Conservation (phyloP, 2,888 invertebrate species). For the Copidosoma aretas region DNA sequence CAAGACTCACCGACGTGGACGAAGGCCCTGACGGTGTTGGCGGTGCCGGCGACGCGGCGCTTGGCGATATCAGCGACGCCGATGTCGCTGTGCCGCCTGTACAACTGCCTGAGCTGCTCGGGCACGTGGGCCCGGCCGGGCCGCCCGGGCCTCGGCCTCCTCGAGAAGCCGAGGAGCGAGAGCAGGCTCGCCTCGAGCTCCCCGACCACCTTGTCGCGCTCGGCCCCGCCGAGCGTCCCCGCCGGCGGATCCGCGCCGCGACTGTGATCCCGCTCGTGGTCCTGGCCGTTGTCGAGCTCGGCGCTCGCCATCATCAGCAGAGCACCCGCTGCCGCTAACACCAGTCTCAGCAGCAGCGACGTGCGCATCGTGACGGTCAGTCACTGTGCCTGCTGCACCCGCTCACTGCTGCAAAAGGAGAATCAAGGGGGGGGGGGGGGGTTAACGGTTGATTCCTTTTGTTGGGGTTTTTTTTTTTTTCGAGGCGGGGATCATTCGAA, state of each 20-base stretch:
- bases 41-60: slow-evolving; percentile 75
- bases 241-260: slow-evolving; percentile 34
- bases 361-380: slow-evolving; percentile 59
- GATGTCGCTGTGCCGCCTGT: slow-evolving; percentile 72
- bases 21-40: slow-evolving; percentile 86
- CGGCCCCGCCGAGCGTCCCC: slow-evolving; percentile 45
- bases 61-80: slow-evolving; percentile 73
- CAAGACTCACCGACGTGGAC: slow-evolving; percentile 75
- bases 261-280: slow-evolving; percentile 52
- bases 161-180: slow-evolving; percentile 69
- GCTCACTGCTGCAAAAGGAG: slow-evolving; percentile 50
- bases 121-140: slow-evolving; percentile 70
- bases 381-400: slow-evolving; percentile 46
- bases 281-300: slow-evolving; percentile 62
- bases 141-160: slow-evolving; percentile 65
- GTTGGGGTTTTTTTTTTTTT: slow-evolving; percentile 4
- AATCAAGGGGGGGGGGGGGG: slow-evolving; percentile 29
- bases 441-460: not conserved
- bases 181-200: slow-evolving; percentile 69
- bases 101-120: slow-evolving; percentile 80
- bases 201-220: slow-evolving; percentile 60
- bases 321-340: slow-evolving; percentile 60
- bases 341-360: slow-evolving; percentile 60
- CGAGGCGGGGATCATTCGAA: not conserved
- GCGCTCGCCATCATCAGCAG: slow-evolving; percentile 64